phyloP scores from a whole-genome alignment of 2,113 vertebrate species.

The Galbula dea region DNA sequence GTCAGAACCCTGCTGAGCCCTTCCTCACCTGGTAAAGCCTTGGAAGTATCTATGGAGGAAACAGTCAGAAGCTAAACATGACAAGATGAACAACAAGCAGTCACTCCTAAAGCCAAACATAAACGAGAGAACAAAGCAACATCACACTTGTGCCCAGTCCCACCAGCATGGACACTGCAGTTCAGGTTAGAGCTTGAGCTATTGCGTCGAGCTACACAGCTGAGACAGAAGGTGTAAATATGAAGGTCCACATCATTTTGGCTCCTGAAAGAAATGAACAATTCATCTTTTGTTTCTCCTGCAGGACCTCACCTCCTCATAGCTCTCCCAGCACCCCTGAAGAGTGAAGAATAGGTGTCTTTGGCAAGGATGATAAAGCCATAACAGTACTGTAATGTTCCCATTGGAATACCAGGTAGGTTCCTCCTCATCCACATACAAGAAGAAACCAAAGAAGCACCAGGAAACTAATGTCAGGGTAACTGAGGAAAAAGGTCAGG shows the following conservation, averaged over 20 bases:
- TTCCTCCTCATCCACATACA: not conserved
- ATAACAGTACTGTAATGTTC: not conserved
- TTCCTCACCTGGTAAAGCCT: not conserved
- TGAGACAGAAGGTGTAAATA: not conserved
- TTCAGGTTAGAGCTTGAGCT: not conserved
- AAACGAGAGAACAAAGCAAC: not conserved
- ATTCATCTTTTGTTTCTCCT: not conserved
- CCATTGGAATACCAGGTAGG: not conserved
- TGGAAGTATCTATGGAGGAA: not conserved
- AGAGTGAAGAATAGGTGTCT: not conserved
- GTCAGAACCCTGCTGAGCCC: not conserved
- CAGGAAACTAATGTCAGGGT: not conserved
- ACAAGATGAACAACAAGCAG: not conserved
- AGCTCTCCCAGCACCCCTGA: not conserved
- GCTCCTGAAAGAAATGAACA: not conserved
- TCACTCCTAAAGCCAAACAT: not conserved
- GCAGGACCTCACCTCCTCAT: not conserved
- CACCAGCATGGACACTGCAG: not conserved
- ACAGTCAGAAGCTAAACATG: not conserved
- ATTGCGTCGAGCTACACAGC: not conserved
- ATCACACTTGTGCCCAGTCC: not conserved
- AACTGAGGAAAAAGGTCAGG: not conserved
- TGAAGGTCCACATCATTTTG: not conserved
- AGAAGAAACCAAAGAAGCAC: not conserved
- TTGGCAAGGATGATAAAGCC: not conserved